Evolutionary conservation across 2,797 vertebrate species (phyloP).

Genomic region (Hyperoplus immaculatus): DNA sequence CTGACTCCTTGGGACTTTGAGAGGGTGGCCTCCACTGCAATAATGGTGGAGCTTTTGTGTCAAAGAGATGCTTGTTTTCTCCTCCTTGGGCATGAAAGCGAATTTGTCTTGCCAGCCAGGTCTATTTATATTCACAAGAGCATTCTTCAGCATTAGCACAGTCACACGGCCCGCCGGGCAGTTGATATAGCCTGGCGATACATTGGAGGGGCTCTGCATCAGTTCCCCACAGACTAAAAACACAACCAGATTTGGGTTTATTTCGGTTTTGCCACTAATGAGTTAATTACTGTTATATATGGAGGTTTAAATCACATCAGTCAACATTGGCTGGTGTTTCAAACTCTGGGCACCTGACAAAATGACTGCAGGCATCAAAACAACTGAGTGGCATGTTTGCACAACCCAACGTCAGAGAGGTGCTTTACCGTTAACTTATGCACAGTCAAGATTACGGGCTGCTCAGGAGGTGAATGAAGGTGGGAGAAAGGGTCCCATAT

Average conservation of each 20-base stretch:
- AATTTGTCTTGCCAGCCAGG: constrained; percentile 79
- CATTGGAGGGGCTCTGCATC: constrained; percentile 46
- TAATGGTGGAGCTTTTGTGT: constrained; percentile 75
- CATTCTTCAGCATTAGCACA: constrained; percentile 80
- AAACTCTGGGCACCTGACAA: constrained; percentile 25
- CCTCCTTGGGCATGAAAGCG: constrained; percentile 78
- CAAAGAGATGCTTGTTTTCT: constrained; percentile 80
- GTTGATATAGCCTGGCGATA: constrained; percentile 61
- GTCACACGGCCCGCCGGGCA: constrained; percentile 69
- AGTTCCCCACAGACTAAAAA: constrained; percentile 38
- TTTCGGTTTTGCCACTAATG: constrained; percentile 9
- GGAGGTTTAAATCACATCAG: constrained; percentile 38
- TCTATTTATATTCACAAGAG: constrained; percentile 85
- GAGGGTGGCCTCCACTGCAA: constrained; percentile 64
- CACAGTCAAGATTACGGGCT: constrained; percentile 24
- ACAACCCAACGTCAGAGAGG: constrained; percentile 35
- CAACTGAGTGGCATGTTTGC: constrained; percentile 35
- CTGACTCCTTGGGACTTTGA: constrained; percentile 62
- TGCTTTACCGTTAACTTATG: background rate
- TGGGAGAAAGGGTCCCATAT: constrained; percentile 35
- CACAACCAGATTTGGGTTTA: constrained; percentile 20
- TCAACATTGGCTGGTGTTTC: constrained; percentile 46
- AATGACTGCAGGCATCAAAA: constrained; percentile 33
- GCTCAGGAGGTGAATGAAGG: constrained; percentile 25
- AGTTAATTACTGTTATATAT: constrained; percentile 5